Evolutionary conservation across 1,140 invertebrate genomes (phyloP).

Genomic region (Temnothorax curvispinosus): DNA sequence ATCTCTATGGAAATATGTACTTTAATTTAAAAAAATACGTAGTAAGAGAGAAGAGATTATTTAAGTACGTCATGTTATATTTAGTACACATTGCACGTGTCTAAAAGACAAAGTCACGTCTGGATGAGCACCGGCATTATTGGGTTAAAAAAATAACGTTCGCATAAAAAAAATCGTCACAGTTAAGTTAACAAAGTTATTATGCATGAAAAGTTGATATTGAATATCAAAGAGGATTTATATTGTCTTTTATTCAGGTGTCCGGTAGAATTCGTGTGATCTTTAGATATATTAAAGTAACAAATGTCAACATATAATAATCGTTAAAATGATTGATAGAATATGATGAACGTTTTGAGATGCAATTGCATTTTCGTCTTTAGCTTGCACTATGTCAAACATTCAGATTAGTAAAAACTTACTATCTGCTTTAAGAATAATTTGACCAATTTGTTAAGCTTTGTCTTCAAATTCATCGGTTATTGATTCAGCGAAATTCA

Average conservation of each 20-base stretch:
- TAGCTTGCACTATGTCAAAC: neutral
- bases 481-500: neutral
- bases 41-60: neutral
- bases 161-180: constrained; percentile 24
- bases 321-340: neutral
- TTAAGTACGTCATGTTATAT: constrained; percentile 53
- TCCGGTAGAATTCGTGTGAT: neutral
- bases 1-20: too few species aligned
- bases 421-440: neutral
- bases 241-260: neutral
- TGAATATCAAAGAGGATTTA: constrained; percentile 34
- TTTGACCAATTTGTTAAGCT: neutral
- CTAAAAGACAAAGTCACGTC: constrained; percentile 43
- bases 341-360: neutral
- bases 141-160: constrained; percentile 46
- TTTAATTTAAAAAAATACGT: constrained; percentile 17
- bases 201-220: constrained; percentile 8
- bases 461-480: neutral
- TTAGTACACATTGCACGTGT: constrained; percentile 42
- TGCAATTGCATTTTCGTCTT: neutral
- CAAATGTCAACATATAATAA: neutral
- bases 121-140: constrained; percentile 27
- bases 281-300: neutral
- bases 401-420: neutral
- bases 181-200: constrained; percentile 45